Evolutionary conservation across 1,140 invertebrate species (phyloP).

Genomic region (Sogatella furcifera): DNA sequence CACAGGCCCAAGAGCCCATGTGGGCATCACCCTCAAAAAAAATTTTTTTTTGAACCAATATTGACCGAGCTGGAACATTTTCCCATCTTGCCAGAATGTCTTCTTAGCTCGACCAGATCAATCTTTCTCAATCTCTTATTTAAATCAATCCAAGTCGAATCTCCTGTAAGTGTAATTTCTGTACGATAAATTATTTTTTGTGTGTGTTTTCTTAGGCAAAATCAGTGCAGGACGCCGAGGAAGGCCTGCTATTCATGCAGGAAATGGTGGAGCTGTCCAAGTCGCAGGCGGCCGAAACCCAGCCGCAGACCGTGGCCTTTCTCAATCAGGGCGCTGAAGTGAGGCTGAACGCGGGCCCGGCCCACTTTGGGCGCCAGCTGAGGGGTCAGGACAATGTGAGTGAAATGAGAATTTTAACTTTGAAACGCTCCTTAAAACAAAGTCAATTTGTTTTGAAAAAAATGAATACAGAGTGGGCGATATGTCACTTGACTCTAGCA

Average conservation of each 20-base stretch:
- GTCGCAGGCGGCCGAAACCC: slow-evolving; percentile 40
- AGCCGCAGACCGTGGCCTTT: slow-evolving; percentile 24
- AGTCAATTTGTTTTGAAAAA: no score
- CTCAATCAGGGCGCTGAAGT: slow-evolving; percentile 28
- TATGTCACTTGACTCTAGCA: no score
- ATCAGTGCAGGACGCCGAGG: slow-evolving; percentile 73
- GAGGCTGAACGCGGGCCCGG: slow-evolving; percentile 66
- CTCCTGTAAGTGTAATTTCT: slow-evolving; percentile 5
- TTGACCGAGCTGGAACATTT: no score
- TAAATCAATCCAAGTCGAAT: no score
- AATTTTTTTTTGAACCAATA: no score
- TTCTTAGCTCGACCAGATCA: no score
- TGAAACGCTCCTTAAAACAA: no score
- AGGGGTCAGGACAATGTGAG: slow-evolving; percentile 38
- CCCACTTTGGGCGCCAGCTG: slow-evolving; percentile 81
- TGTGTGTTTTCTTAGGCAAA: slow-evolving; percentile 51
- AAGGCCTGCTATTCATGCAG: slow-evolving; percentile 91
- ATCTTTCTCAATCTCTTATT: no score
- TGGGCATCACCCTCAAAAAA: no score
- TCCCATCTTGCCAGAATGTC: no score
- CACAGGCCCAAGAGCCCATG: no score
- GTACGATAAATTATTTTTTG: not conserved
- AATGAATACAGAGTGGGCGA: no score
- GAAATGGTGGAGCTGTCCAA: slow-evolving; percentile 91
- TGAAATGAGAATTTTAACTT: not conserved